phyloP scores from a whole-genome alignment of 2,113 vertebrate genomes.

The Dicerorhinus sumatrensis region DNA sequence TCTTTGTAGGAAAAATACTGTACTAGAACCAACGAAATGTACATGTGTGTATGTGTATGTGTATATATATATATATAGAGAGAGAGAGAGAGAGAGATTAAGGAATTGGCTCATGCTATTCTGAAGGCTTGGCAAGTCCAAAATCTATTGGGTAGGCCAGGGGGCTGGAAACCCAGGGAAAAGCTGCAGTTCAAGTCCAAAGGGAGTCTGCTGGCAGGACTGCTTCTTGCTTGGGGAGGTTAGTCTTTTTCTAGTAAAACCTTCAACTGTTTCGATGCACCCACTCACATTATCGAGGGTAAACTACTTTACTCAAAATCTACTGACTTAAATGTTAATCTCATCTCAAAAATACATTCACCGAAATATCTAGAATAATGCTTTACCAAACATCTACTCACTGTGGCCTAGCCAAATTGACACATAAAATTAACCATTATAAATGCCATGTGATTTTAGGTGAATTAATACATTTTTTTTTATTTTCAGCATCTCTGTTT shows the following conservation, averaged over 20 bases:
- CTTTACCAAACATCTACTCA: neutral
- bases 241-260: neutral
- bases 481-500: neutral
- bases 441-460: neutral
- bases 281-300: neutral
- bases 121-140: no score
- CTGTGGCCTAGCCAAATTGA: neutral
- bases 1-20: neutral
- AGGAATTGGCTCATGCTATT: neutral
- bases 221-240: neutral
- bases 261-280: neutral
- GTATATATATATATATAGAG: neutral
- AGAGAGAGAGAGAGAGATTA: neutral
- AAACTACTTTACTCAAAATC: neutral
- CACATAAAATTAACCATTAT: neutral
- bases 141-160: neutral
- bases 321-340: neutral
- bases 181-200: neutral
- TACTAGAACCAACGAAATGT: neutral
- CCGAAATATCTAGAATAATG: neutral
- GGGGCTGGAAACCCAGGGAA: neutral
- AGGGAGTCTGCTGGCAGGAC: neutral
- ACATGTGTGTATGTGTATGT: no score
- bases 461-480: neutral
- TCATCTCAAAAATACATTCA: neutral